Percentiles rank a stretch among this genome's conserved stretches.
These are phyloP conservation scores for Chrysemys picta DNA, from an alignment of 2,113 vertebrate species.

Conservation along the genomic window DNA sequence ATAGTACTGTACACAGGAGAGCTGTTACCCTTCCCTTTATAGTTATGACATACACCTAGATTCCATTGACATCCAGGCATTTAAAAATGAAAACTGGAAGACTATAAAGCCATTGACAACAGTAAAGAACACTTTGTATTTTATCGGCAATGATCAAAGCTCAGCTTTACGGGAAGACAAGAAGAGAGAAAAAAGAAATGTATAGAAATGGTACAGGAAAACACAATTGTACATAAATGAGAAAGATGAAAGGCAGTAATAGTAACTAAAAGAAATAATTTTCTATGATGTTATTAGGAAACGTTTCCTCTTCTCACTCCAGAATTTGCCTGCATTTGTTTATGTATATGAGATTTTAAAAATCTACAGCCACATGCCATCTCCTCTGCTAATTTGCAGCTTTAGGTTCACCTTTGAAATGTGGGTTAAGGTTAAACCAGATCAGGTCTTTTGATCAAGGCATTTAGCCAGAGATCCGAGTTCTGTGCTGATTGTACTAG, in stretches of 20 bases:
- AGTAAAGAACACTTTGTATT: background rate
- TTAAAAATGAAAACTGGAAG: background rate
- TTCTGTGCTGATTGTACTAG: background rate
- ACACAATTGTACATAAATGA: background rate
- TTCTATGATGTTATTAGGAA: background rate
- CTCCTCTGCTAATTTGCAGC: background rate
- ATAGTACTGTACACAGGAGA: too few relatives aligned
- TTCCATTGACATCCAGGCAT: background rate
- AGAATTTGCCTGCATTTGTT: background rate
- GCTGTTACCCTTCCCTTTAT: too few relatives aligned
- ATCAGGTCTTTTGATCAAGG: background rate
- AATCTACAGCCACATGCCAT: background rate
- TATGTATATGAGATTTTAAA: background rate
- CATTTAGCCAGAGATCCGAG: background rate
- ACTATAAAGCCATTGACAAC: background rate
- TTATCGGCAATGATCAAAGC: background rate
- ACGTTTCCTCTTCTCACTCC: background rate
- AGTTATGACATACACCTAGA: background rate
- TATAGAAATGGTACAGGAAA: background rate
- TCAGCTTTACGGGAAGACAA: background rate
- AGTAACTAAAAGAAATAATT: fast-evolving
- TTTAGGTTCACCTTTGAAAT: background rate
- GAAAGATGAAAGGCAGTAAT: background rate
- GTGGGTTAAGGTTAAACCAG: background rate
- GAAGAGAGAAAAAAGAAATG: background rate